Evolutionary conservation across 2,888 invertebrate species (phyloP).

Genomic region (Pandemis cinnamomeana): DNA sequence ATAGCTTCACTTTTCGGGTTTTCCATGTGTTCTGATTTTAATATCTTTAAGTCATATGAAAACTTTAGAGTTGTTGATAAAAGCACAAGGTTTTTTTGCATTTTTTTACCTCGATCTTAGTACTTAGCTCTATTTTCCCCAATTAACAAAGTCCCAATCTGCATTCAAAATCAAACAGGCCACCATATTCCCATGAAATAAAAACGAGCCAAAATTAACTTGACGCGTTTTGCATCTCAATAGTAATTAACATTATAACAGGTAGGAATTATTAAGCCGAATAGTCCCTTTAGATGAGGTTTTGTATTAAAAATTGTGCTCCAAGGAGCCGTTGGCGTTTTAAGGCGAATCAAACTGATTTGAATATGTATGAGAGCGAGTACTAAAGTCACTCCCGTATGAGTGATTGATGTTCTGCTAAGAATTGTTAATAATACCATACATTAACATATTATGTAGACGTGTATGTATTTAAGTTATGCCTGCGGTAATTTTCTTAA

Average conservation of each 20-base stretch:
- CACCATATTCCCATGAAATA: slow-evolving; percentile 11
- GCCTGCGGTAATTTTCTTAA: slow-evolving; percentile 18
- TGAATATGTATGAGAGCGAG: slow-evolving; percentile 35
- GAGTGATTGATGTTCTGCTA: slow-evolving; percentile 38
- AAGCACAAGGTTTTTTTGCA: neutral
- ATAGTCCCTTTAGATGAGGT: neutral
- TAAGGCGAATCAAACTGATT: slow-evolving; percentile 14
- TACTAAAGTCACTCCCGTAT: slow-evolving; percentile 33
- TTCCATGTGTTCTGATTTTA: neutral
- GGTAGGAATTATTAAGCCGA: slow-evolving; percentile 4
- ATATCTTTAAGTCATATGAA: neutral
- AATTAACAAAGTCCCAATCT: neutral
- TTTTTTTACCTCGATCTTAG: neutral
- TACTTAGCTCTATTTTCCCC: neutral
- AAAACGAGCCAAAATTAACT: slow-evolving; percentile 21
- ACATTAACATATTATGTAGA: slow-evolving; percentile 21
- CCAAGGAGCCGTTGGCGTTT: slow-evolving; percentile 24
- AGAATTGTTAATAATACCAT: slow-evolving; percentile 27
- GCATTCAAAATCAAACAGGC: slow-evolving; percentile 21
- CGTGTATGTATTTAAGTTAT: slow-evolving; percentile 15
- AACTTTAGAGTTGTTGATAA: neutral
- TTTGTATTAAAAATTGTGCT: slow-evolving; percentile 3
- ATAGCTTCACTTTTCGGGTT: no score
- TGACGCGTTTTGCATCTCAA: slow-evolving; percentile 27
- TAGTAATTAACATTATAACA: slow-evolving; percentile 35